Evolutionary conservation across 1,140 invertebrate genomes (phyloP), one percentile per base, ranked within the genome.

Genomic region (Orius insidiosus): DNA sequence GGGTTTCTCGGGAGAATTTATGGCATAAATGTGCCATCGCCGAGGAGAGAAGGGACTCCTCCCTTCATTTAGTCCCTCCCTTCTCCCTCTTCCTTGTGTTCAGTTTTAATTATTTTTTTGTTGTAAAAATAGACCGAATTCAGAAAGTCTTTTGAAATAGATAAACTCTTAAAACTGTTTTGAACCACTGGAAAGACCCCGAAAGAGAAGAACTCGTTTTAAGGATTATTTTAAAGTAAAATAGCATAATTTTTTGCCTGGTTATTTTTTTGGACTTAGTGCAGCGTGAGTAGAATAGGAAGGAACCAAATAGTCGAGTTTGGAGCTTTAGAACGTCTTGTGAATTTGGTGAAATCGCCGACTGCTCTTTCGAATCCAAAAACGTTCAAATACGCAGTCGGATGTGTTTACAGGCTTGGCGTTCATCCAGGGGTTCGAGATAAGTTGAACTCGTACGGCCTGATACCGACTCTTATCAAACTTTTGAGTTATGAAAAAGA

Each of bases 141-240:
- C 19, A n/a, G 41, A 10, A 43, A 43, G 10, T 43, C 41, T 2
- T 43, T 43, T 31, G 41, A 43, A 32, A 30, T 30, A 2, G 18
- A 43, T 30, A n/a, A 10, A 31, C 31, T 31, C 11, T 43, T 10
- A 43, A 43, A 32, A 7, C 11, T 11, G 41, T 43, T 9, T 11
- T 31, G 8, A 30, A 18, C 5, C 31, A 30, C 11, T 43, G 41
- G 41, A 43, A 43, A 43, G 41, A 43, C 16, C n/a, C 19, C 4
- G 11, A 18, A 24, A 43, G 31, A 43, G 41, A 43, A n/a, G 41
- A 43, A 32, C n/a, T 43, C 18, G 11, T 43, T 31, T 30, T 43
- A n/a, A 18, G 41, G 10, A 43, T 43, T n/a, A 43, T 43, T 43
- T 14, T 16, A 43, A 43, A 30, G 41, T 36, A 36, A 36, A 15